Base-by-base conservation (phyloP, 2,888 invertebrate species). In the Drosophila niveifrons region DNA sequence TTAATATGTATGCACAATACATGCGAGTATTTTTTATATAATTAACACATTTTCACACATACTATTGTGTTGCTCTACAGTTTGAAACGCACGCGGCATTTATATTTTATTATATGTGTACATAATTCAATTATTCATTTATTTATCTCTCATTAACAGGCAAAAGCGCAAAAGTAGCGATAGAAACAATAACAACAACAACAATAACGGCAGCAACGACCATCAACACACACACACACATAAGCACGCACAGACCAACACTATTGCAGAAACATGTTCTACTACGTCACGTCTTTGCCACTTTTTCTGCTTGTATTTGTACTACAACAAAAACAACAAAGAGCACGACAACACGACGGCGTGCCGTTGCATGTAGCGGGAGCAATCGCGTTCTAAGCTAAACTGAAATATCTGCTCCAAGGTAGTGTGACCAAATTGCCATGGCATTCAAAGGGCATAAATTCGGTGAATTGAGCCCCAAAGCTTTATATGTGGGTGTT, bases 91-190 rank as follows among this genome's bases (percentile, higher is more conserved):
- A 75, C 68, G 68, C 78, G 72, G 72, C 68, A 65, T 69, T 72
- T 66, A 64, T 75, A 69, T 73, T 70, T 77, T 52, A 55, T 55
- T 62, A 51, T 62, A 59, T 65, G 57, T 63, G 72, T 64, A 78
- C 78, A 78, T 85, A 88, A 85, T 88, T 85, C 78, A 88, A 85
- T 85, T 88, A 85, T 85, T 86, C 81, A 85, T 86, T 84, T 88
- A 86, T 85, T 85, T 85, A 85, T 85, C 86, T 80, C 80, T 78
- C 73, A 86, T 89, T 89, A 86, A 89, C 84, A 78, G 66, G 66
- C 63, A 67, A 53, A 72, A 72, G 66, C 72, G 67, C 69, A 72
- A 66, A 74, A 59, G 57, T 55, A 72, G 55, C 59, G 70, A 69
- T 80, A 66, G 68, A 74, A 71, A 72, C 58, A 79, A 74, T 65